A percentile compares a stretch with the other conserved stretches of the same genome.
These are phyloP conservation scores for Typhlichthys eigenmanni DNA, from an alignment of 2,797 vertebrate species.

Conservation along the genomic window DNA sequence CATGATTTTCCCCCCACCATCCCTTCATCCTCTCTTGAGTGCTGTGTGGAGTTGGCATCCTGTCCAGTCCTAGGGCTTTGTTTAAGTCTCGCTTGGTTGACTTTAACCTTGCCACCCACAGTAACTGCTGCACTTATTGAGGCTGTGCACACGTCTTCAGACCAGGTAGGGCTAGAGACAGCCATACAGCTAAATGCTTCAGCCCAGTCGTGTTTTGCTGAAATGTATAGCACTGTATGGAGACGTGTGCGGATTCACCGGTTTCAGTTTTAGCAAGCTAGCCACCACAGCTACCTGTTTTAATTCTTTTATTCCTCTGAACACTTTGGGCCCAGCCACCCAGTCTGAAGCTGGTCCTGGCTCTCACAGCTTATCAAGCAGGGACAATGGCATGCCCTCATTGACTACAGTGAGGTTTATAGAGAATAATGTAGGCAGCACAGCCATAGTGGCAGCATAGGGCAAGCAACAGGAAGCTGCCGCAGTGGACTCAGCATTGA, in stretches of 20 bases:
- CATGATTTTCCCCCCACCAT: constrained; percentile 49
- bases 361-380: constrained; percentile 83
- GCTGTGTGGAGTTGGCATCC: constrained; percentile 87
- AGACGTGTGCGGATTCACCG: constrained; percentile 11
- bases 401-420: constrained; percentile 94
- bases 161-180: constrained; percentile 79
- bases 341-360: constrained; percentile 79
- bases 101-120: constrained; percentile 95
- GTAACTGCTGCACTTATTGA: constrained; percentile 92
- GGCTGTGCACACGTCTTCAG: constrained; percentile 86
- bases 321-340: constrained; percentile 74
- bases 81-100: constrained; percentile 95
- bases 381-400: constrained; percentile 87
- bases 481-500: constrained; percentile 87
- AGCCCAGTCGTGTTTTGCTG: constrained; percentile 41
- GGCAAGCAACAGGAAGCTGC: constrained; percentile 92
- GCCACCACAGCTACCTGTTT: neutral
- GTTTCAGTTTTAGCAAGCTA: neutral
- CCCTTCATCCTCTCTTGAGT: constrained; percentile 75
- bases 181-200: constrained; percentile 43
- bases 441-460: constrained; percentile 90
- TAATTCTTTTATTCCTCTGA: constrained; percentile 53
- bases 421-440: constrained; percentile 88
- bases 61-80: constrained; percentile 89
- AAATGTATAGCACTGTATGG: constrained; percentile 15